Evolutionary conservation across 1,140 invertebrate genomes (phyloP).

Genomic region (Panagrolaimus sp.): DNA sequence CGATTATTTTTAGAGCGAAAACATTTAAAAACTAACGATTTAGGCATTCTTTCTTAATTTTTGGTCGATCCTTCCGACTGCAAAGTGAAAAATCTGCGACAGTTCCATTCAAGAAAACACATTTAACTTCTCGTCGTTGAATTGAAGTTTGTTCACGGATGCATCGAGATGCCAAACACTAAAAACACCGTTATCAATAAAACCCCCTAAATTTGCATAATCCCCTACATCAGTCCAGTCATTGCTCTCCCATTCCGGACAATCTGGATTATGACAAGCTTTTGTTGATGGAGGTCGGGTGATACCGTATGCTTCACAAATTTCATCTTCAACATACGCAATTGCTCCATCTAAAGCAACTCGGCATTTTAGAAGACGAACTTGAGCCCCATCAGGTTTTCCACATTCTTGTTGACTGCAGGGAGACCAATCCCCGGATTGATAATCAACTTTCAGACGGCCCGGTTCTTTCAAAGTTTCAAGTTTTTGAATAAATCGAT

Average conservation of each 20-base stretch:
- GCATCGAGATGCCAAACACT: constrained; percentile 44
- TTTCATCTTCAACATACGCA: constrained; percentile 48
- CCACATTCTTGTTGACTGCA: constrained; percentile 47
- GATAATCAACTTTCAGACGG: constrained; percentile 43
- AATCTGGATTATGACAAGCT: constrained; percentile 42
- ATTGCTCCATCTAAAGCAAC: constrained; percentile 1
- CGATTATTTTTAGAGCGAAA: background rate
- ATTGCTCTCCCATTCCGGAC: constrained; percentile 49
- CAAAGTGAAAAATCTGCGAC: constrained; percentile 42
- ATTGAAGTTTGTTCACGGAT: constrained; percentile 32
- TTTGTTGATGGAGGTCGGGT: constrained; percentile 39
- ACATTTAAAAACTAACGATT: constrained; percentile 32
- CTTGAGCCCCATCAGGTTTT: constrained; percentile 43
- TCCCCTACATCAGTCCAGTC: constrained; percentile 41
- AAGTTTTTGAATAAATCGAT: constrained; percentile 31
- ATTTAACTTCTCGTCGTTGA: constrained; percentile 43
- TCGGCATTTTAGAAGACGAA: constrained; percentile 12
- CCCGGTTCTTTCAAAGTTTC: constrained; percentile 31
- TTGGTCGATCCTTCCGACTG: constrained; percentile 48
- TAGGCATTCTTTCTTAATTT: constrained; percentile 51
- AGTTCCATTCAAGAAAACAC: constrained; percentile 51
- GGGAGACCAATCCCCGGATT: constrained; percentile 46
- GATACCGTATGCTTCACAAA: constrained; percentile 51
- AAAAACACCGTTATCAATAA: constrained; percentile 24
- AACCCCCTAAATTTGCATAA: background rate